Evolutionary conservation across 1,140 invertebrate species (phyloP), one percentile per base, ranked within the genome.

Genomic region (Triops longicaudatus): DNA sequence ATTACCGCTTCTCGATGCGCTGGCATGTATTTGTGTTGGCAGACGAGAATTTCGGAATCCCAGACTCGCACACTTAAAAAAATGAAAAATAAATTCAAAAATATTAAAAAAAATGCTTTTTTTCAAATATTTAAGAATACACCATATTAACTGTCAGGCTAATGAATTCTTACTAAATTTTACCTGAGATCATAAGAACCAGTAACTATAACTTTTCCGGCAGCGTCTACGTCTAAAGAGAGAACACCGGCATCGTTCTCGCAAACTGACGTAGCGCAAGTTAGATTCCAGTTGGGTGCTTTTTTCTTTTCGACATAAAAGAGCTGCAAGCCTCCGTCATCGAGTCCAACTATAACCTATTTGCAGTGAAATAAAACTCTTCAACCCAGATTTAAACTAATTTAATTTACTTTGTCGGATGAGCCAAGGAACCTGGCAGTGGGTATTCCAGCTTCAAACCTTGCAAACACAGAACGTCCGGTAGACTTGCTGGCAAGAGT

Each of bases 111-210:
- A n/a, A n/a, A n/a, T n/a, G n/a, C n/a, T n/a, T n/a, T n/a, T n/a
- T n/a, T n/a, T n/a, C n/a, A n/a, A n/a, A n/a, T n/a, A n/a, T n/a
- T n/a, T n/a, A n/a, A n/a, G n/a, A n/a, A n/a, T n/a, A n/a, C n/a
- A n/a, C n/a, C n/a, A n/a, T n/a, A n/a, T 5, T n/a, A n/a, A 14
- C 17, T 63, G 10, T 22, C 6, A 10, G 17, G 7, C 50, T 5
- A 17, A 14, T 14, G 5, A n/a, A 63, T 63, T 6, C 14, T n/a
- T n/a, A 14, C 0, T 14, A 63, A 63, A 63, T 3, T 7, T 43
- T 75, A 77, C 76, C 76, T 77, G 12, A 72, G 76, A 73, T 77
- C 76, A 12, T 73, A 72, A 26, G 63, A 73, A 42, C 76, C 76
- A 22, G 76, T 77, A 22, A 77, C 12, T 1, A 73, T 72, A 9